phyloP scores from a whole-genome alignment of 1,140 invertebrate species.

The Potamilus streckersoni region DNA sequence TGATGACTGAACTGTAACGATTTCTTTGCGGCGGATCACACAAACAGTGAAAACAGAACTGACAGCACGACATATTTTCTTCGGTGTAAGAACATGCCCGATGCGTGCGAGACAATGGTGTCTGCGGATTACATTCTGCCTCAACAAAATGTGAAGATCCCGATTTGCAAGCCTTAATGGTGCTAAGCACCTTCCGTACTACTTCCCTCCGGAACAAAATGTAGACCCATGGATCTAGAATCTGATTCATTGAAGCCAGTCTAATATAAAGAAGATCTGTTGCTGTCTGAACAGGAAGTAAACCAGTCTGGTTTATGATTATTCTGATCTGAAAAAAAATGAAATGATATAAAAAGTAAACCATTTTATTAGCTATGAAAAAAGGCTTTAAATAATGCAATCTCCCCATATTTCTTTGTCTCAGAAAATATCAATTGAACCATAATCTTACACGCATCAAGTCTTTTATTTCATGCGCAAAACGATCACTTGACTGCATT shows the following conservation, averaged over 20 bases:
- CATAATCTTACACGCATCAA: not conserved
- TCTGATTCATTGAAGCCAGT: constrained; percentile 67
- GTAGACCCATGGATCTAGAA: constrained; percentile 69
- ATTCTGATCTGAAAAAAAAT: constrained; percentile 59
- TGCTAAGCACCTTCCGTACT: constrained; percentile 43
- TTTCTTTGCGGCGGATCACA: constrained; percentile 45
- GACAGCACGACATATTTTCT: constrained; percentile 42
- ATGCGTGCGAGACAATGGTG: constrained; percentile 5
- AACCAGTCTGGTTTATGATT: constrained; percentile 58
- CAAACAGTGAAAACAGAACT: constrained; percentile 55
- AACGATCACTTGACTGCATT: too few species aligned
- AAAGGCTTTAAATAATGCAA: not conserved
- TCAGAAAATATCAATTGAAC: constrained; percentile 2
- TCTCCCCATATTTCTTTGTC: not conserved
- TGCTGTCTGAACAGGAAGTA: constrained; percentile 39
- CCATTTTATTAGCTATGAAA: not conserved
- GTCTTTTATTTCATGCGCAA: too few species aligned
- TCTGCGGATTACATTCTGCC: constrained; percentile 9
- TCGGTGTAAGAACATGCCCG: constrained; percentile 15
- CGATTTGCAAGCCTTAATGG: constrained; percentile 41
- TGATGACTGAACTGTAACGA: not conserved
- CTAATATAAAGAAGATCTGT: constrained; percentile 63
- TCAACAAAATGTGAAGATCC: constrained; percentile 14
- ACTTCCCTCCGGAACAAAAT: constrained; percentile 60
- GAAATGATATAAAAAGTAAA: not conserved